Evolutionary conservation across 2,113 vertebrate genomes (phyloP), one percentile per base, ranked within the genome.

Genomic region (Nibea coibor): DNA sequence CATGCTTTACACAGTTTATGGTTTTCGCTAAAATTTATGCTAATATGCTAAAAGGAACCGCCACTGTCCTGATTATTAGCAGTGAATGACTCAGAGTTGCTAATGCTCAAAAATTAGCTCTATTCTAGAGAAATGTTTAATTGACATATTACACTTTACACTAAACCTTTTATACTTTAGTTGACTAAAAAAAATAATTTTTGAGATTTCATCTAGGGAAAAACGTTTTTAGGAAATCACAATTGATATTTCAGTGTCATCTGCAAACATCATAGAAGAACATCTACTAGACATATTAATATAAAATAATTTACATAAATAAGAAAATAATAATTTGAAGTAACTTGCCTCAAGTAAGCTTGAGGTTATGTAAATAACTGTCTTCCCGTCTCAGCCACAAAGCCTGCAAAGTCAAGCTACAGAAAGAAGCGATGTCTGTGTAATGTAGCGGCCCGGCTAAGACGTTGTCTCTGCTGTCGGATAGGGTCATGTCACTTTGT

Each of bases 381-480:
- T 45, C 43, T 45, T 45, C 3, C 43, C 14, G 43, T 45, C 43
- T 45, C 43, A 45, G 14, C 43, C 43, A 45, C 43, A 45, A 45
- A 73, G 59, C 68, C 35, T 39, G 6, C 56, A 57, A 42, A 73
- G 59, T 71, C 12, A 5, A 63, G 51, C 28, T 48, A 42, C 43
- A 82, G 45, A 61, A 4, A 68, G 57, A 75, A 2, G 62, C 65
- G 26, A 45, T 5, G 35, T 81, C 81, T 80, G 54, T 68, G 53
- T 19, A 56, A 54, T 7, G 24, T 0, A 59, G 57, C 15, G 35
- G 61, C 26, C 10, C 10, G 3, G 42, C 70, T 47, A 42, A 63
- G 57, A 84, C 51, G 59, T 56, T 56, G 45, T 74, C 75, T 62
- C 53, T 6, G 28, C 80, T 88, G 84, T 88, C 69, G 6, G 68